A percentile compares a stretch with the other conserved stretches of the same genome.
These are phyloP conservation scores for Epicampocera succincta DNA, from an alignment of 2,888 invertebrate species.

Conservation along the genomic window DNA sequence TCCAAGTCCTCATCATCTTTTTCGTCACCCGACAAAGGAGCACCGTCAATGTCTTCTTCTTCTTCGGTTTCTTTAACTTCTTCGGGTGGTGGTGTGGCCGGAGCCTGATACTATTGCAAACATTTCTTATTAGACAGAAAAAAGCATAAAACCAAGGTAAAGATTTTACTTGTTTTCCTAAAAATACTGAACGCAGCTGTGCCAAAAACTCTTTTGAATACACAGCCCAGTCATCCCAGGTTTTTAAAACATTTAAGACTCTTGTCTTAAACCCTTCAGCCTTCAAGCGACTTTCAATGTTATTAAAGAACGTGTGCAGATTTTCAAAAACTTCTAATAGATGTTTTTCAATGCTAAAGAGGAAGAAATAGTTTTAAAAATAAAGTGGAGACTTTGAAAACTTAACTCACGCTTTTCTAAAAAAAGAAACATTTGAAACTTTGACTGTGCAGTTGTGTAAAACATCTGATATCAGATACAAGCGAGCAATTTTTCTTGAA, in stretches of 20 bases:
- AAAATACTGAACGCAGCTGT: slow-evolving; percentile 93
- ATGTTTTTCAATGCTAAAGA: slow-evolving; percentile 89
- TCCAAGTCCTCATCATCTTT: slow-evolving; percentile 87
- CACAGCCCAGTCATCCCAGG: slow-evolving; percentile 99
- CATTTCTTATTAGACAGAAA: not conserved
- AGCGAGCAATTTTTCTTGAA: slow-evolving; percentile 93
- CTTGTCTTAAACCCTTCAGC: slow-evolving; percentile 98
- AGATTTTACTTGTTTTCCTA: slow-evolving; percentile 85
- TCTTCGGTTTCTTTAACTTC: slow-evolving; percentile 76
- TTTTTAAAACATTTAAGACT: slow-evolving; percentile 93
- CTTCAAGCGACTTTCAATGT: slow-evolving; percentile 91
- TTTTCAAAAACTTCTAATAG: slow-evolving; percentile 89
- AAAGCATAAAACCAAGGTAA: not conserved
- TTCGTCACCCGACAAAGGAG: slow-evolving; percentile 82
- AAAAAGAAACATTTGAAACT: slow-evolving; percentile 97
- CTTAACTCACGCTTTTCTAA: slow-evolving; percentile 88
- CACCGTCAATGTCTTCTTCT: slow-evolving; percentile 82
- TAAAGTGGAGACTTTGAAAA: not conserved
- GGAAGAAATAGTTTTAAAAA: not conserved
- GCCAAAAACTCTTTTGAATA: slow-evolving; percentile 96
- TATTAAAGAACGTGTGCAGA: slow-evolving; percentile 87
- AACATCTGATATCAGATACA: slow-evolving; percentile 98
- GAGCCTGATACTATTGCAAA: slow-evolving; percentile 65
- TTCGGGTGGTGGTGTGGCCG: slow-evolving; percentile 72
- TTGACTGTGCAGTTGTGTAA: slow-evolving; percentile 98